These are phyloP conservation scores for Troides helena DNA, from an alignment of 2,888 invertebrate species.

Conservation along the genomic window DNA sequence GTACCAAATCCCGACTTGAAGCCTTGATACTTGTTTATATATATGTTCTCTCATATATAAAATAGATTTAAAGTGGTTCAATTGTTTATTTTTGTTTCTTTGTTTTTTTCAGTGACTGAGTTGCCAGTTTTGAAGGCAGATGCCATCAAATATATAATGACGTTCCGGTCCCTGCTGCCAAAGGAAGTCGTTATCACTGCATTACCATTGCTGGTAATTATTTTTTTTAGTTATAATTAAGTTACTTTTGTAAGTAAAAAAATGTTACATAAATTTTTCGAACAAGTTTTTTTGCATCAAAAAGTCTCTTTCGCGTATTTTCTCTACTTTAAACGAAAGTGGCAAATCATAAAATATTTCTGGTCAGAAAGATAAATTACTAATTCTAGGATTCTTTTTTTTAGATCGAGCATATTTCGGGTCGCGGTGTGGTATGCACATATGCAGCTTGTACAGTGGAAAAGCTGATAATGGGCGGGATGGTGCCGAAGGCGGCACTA, in stretches of 20 bases:
- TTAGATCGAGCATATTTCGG: constrained; percentile 85
- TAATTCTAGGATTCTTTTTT: background rate
- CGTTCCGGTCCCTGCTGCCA: constrained; percentile 94
- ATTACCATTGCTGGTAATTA: constrained; percentile 84
- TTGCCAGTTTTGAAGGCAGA: constrained; percentile 97
- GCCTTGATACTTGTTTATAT: too few species aligned
- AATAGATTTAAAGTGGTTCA: too few species aligned
- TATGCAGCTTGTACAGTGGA: constrained; percentile 97
- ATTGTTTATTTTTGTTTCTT: too few species aligned
- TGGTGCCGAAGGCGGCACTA: constrained; percentile 81
- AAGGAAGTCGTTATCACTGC: constrained; percentile 86
- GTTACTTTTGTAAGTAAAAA: background rate
- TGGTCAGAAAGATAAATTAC: too few species aligned
- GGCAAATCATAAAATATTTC: too few species aligned
- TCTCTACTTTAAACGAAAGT: too few species aligned
- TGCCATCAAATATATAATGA: constrained; percentile 97
- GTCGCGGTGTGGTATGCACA: constrained; percentile 94
- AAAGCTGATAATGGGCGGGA: constrained; percentile 89
- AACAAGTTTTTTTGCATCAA: too few species aligned
- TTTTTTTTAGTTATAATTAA: background rate
- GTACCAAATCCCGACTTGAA: too few species aligned
- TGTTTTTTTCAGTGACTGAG: constrained; percentile 84
- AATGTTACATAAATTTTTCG: background rate
- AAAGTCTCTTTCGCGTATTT: too few species aligned
- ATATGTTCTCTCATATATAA: too few species aligned